Evolutionary conservation across 1,140 invertebrate genomes (phyloP).

Genomic region (Heliothis virescens): DNA sequence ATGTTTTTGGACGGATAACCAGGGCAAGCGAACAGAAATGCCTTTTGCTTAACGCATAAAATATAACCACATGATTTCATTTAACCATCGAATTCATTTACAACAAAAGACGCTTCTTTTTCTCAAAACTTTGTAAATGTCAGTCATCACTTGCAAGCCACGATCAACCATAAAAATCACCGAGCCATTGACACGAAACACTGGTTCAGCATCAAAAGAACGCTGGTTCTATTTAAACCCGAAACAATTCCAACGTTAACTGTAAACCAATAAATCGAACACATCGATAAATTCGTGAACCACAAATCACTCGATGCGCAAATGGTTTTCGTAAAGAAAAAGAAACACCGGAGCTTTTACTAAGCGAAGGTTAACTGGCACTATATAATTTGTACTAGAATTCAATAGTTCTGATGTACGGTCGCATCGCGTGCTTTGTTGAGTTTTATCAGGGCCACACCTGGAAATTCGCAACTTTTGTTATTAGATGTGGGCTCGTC

Average conservation of each 20-base stretch:
- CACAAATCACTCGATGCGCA: conserved; percentile 47
- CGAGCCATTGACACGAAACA: conserved; percentile 36
- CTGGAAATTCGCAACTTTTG: conserved; percentile 55
- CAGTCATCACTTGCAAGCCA: conserved; percentile 25
- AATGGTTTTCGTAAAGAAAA: conserved; percentile 47
- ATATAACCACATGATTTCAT: not conserved
- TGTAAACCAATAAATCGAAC: conserved; percentile 42
- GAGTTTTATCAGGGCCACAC: conserved; percentile 58
- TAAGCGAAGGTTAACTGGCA: conserved; percentile 41
- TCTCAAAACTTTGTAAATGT: conserved; percentile 9
- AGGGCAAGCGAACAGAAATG: conserved; percentile 1
- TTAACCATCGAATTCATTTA: not conserved
- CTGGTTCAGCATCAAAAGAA: conserved; percentile 40
- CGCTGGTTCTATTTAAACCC: conserved; percentile 31
- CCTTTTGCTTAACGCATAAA: not conserved
- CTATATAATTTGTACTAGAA: conserved; percentile 48
- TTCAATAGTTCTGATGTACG: conserved; percentile 60
- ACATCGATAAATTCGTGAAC: conserved; percentile 40
- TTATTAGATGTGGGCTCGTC: conserved; percentile 47
- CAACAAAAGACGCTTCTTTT: conserved; percentile 6
- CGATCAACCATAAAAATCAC: conserved; percentile 19
- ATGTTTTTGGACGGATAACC: not conserved
- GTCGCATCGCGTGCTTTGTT: conserved; percentile 60
- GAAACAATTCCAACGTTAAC: conserved; percentile 38
- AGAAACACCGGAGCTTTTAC: conserved; percentile 41